Evolutionary conservation across 2,797 vertebrate species (phyloP).

Genomic region (Prionace glauca): DNA sequence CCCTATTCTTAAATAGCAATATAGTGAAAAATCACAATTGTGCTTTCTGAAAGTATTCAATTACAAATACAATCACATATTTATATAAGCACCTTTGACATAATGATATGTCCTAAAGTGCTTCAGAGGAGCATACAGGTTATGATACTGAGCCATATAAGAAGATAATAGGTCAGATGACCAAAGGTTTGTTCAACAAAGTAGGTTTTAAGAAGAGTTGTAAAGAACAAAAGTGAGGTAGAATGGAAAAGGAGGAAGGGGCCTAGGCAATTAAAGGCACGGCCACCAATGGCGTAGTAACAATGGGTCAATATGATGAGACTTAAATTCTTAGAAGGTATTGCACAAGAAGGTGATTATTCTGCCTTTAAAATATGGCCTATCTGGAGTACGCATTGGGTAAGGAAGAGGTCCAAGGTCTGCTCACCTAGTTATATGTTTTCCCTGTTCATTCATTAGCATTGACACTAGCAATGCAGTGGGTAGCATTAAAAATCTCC

Average conservation of each 20-base stretch:
- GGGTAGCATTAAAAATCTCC: neutral
- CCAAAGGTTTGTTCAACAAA: neutral
- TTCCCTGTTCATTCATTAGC: neutral
- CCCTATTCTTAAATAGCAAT: neutral
- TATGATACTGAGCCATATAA: neutral
- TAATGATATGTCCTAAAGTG: neutral
- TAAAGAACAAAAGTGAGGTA: neutral
- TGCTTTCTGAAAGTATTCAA: neutral
- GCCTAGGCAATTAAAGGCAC: neutral
- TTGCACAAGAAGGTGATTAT: neutral
- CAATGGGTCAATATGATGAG: neutral
- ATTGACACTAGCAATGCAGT: too few relatives aligned
- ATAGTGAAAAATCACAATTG: neutral
- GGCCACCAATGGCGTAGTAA: neutral
- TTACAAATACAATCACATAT: neutral
- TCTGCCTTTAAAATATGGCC: neutral
- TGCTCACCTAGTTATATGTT: neutral
- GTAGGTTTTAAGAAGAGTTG: neutral
- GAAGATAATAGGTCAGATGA: neutral
- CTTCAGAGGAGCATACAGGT: neutral
- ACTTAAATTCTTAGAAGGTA: neutral
- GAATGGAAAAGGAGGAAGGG: neutral
- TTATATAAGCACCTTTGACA: neutral
- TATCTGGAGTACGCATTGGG: neutral
- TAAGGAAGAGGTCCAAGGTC: neutral